These are phyloP conservation scores for Helogale parvula DNA, from an alignment of 2,113 vertebrate genomes.

Conservation along the genomic window DNA sequence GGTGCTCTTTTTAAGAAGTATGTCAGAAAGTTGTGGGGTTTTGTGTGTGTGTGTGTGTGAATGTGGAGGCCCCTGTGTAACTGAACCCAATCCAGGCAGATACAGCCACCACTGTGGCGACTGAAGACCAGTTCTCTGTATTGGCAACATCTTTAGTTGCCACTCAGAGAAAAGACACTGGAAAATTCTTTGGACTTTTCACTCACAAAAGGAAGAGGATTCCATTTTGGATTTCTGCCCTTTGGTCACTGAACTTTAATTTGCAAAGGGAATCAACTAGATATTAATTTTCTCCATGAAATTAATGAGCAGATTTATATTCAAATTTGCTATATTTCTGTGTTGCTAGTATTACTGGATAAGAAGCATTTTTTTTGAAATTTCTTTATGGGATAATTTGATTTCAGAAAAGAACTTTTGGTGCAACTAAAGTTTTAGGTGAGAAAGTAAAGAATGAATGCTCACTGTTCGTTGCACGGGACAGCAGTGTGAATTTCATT, in stretches of 20 bases:
- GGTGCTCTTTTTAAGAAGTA: not conserved
- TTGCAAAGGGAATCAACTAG: not conserved
- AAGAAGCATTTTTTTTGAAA: not conserved
- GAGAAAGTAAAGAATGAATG: not conserved
- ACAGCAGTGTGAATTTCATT: not conserved
- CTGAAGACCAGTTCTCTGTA: not conserved
- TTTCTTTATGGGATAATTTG: not conserved
- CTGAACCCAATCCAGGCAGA: not conserved
- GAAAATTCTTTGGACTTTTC: not conserved
- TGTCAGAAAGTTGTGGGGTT: not conserved
- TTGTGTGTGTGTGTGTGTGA: not conserved
- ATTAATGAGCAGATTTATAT: not conserved
- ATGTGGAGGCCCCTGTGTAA: not conserved
- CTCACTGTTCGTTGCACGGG: not conserved
- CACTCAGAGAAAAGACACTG: not conserved
- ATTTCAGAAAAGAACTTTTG: not conserved
- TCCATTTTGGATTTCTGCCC: not conserved
- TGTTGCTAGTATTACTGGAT: not conserved
- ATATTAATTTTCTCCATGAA: not conserved
- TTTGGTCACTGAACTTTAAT: not conserved
- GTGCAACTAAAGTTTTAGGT: not conserved
- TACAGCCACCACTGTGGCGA: rapidly evolving
- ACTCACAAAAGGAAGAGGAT: not conserved
- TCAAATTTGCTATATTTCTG: not conserved
- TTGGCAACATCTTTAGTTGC: not conserved